Percentiles rank a stretch among this genome's conserved stretches.
These are phyloP conservation scores for Carcharodon carcharias DNA, from an alignment of 2,797 vertebrate genomes.

Conservation along the genomic window DNA sequence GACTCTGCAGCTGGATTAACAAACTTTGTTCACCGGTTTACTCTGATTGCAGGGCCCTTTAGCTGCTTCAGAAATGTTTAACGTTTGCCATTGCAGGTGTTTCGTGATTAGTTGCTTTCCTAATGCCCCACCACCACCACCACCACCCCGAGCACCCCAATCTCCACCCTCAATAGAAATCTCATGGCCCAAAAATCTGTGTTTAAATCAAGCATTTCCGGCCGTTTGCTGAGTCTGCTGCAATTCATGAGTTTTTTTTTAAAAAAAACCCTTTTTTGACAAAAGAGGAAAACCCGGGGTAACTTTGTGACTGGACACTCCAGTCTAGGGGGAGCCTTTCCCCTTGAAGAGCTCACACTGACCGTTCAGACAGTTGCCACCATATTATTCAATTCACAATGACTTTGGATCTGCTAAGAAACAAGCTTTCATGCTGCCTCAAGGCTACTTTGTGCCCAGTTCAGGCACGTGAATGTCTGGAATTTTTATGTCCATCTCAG, in stretches of 20 bases:
- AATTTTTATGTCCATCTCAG: background rate
- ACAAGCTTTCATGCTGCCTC: background rate
- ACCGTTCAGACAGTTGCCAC: background rate
- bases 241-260: background rate
- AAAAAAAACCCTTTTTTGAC: background rate
- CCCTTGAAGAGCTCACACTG: too few species aligned
- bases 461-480: background rate
- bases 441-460: background rate
- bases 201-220: background rate
- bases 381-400: background rate
- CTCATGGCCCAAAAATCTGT: background rate
- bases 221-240: too few species aligned
- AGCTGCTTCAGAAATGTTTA: background rate
- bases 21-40: background rate
- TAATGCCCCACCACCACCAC: background rate
- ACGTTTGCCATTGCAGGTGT: background rate
- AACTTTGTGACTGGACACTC: too few species aligned
- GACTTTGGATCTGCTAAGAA: background rate
- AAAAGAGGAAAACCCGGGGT: background rate
- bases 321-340: too few species aligned
- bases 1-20: background rate
- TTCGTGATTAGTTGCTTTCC: background rate
- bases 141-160: background rate
- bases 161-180: background rate
- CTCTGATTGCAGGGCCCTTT: background rate